Evolutionary conservation across 2,888 invertebrate genomes (phyloP), one percentile per base, ranked within the genome.

Genomic region (Cephus pulcher): DNA sequence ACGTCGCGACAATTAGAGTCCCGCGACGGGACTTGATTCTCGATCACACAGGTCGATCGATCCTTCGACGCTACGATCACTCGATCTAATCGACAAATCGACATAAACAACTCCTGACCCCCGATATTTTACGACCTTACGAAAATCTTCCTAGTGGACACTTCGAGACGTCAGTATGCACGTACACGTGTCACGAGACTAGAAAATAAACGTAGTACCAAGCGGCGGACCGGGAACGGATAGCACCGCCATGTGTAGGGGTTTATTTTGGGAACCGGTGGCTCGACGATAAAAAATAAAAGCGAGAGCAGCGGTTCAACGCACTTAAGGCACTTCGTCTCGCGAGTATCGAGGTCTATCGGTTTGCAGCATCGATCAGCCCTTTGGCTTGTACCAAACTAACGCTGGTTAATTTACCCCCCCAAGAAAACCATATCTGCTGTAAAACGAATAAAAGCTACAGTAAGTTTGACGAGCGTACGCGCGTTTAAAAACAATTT

Each of bases 221-320:
- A 56, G 56, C 81, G 81, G 76, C 82, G 73, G 82, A 78, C 82
- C 80, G 83, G 84, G 84, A 71, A 12, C 9, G 84, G 83, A 76
- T 83, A 80, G 83, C 83, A 81, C 76, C 75, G 81, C 80, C 81
- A 80, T 80, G 80, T 80, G 81, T 80, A 83, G 85, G 83, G 86
- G 86, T 88, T 89, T 89, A 89, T 89, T 89, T 89, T 89, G 88
- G 89, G 88, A 87, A 84, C 74, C 77, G 71, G 73, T 76, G 70
- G 80, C 76, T 70, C 69, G 70, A 70, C 78, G 80, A 76, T 77
- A 76, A 80, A 77, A 79, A 79, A 79, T 81, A 81, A 78, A 56
- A 77, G 75, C 74, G 69, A 76, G 74, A 37, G 12, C 83, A 81
- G 75, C 81, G 77, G 84, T 87, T 85, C 86, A 84, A 86, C 83